Base-by-base conservation (phyloP, 2,113 vertebrate species). In the Pterophyllum scalare region DNA sequence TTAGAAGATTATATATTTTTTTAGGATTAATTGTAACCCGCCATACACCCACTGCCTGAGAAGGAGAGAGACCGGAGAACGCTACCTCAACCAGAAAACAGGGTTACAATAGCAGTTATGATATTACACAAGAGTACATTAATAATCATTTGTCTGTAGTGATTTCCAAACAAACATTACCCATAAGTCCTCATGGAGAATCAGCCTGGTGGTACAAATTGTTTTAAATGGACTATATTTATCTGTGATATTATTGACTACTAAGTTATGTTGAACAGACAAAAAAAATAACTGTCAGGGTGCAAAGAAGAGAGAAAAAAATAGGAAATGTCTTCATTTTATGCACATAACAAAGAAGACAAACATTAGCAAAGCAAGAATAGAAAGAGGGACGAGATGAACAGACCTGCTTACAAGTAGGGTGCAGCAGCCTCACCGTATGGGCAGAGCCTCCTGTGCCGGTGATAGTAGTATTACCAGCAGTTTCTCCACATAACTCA, bases 401-500 rank as follows among this genome's bases (percentile, higher is more conserved):
- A 95, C 95, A 86, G 94, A 96, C 96, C 95, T 96, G 95, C 92
- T 96, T 96, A 94, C 96, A 96, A 89, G 95, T 92, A 81, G 93
- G 83, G 78, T 94, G 93, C 78, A 88, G 80, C 79, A 88, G 76
- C 94, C 96, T 97, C 92, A 97, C 97, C 91, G 97, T 95, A 94
- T 96, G 94, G 83, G 93, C 91, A 64, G 96, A 96, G n/a, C 96
- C 94, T 91, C 96, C 96, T 0, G 95, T 65, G 85, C 89, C 96
- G 89, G 93, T 93, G 87, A 95, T 94, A 1, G 97, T 90, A 22
- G 87, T 80, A 76, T 90, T 94, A 94, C 93, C 87, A 95, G 93
- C 97, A 94, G 95, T 31, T 31, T 31, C 31, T 6, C 31, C 6
- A 6, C 5, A 31, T 6, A 4, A 31, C 5, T 31, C 31, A 28